These are phyloP conservation scores for Hedychridium roseum DNA, from an alignment of 2,888 invertebrate species.

Conservation along the genomic window DNA sequence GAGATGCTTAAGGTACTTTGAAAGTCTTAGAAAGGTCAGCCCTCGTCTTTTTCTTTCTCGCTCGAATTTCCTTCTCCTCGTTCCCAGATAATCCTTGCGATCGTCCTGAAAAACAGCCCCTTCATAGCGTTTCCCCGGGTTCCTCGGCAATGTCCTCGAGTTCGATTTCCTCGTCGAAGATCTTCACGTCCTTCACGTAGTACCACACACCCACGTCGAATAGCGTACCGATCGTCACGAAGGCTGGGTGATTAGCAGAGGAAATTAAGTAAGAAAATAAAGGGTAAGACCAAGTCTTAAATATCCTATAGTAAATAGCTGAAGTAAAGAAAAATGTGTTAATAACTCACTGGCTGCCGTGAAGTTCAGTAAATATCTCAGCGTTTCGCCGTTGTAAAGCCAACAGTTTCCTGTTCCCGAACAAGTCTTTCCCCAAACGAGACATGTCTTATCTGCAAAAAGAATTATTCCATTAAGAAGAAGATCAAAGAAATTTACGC, in stretches of 20 bases:
- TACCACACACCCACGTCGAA: slow-evolving; percentile 76
- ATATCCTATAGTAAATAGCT: neutral
- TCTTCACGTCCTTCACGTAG: slow-evolving; percentile 73
- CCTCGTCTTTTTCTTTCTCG: slow-evolving; percentile 13
- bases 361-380: slow-evolving; percentile 72
- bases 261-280: slow-evolving; percentile 1
- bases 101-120: slow-evolving; percentile 12
- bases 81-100: no score
- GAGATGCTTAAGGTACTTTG: slow-evolving; percentile 57
- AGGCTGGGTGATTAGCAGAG: slow-evolving; percentile 59
- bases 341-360: slow-evolving; percentile 68
- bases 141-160: slow-evolving; percentile 61
- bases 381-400: slow-evolving; percentile 74
- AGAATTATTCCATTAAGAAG: slow-evolving; percentile 7
- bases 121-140: slow-evolving; percentile 50
- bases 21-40: slow-evolving; percentile 54
- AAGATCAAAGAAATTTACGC: slow-evolving; percentile 36
- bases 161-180: slow-evolving; percentile 73
- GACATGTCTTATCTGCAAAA: slow-evolving; percentile 70
- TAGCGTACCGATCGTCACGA: slow-evolving; percentile 71
- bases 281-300: neutral
- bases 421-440: slow-evolving; percentile 79
- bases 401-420: slow-evolving; percentile 77
- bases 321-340: neutral
- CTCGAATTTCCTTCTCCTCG: slow-evolving; percentile 5